Percentiles rank a stretch among this genome's conserved stretches.
phyloP scores from a whole-genome alignment of 2,797 vertebrate genomes.

The Philypnodon macrostomus region DNA sequence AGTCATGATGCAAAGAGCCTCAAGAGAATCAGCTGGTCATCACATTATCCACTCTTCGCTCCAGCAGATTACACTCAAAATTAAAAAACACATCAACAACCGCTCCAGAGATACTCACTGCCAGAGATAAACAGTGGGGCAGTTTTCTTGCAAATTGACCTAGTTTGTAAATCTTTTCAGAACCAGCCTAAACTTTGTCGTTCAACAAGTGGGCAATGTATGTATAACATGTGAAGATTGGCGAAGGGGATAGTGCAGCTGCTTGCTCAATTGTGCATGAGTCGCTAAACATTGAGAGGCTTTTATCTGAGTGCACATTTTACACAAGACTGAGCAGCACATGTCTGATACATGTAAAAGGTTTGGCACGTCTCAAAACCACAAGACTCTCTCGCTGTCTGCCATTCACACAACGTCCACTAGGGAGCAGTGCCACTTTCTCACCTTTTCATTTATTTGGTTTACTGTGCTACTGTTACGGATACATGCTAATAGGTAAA shows the following conservation, averaged over 20 bases:
- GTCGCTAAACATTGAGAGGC: slow-evolving; percentile 58
- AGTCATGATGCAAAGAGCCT: slow-evolving; percentile 24
- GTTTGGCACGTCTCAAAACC: slow-evolving; percentile 27
- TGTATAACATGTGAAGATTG: slow-evolving; percentile 11
- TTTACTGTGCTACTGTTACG: too few species aligned
- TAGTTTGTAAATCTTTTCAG: too few species aligned
- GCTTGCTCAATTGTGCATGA: slow-evolving; percentile 66
- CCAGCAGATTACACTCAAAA: neutral
- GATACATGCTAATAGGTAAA: too few species aligned
- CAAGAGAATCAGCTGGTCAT: slow-evolving; percentile 63
- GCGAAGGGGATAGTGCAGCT: slow-evolving; percentile 24
- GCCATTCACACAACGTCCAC: slow-evolving; percentile 24
- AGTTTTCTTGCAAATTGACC: too few species aligned
- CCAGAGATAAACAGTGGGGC: too few species aligned
- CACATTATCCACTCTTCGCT: slow-evolving; percentile 17
- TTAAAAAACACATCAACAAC: slow-evolving; percentile 1
- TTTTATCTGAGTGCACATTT: slow-evolving; percentile 69
- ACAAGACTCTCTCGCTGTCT: slow-evolving; percentile 14
- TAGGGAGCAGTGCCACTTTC: slow-evolving; percentile 21
- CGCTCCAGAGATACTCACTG: neutral
- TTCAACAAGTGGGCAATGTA: slow-evolving; percentile 10
- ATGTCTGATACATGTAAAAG: slow-evolving; percentile 48
- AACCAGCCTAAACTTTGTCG: too few species aligned
- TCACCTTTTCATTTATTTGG: too few species aligned
- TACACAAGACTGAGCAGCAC: slow-evolving; percentile 60